phyloP scores from a whole-genome alignment of 2,888 invertebrate genomes.

The Thyatira batis region DNA sequence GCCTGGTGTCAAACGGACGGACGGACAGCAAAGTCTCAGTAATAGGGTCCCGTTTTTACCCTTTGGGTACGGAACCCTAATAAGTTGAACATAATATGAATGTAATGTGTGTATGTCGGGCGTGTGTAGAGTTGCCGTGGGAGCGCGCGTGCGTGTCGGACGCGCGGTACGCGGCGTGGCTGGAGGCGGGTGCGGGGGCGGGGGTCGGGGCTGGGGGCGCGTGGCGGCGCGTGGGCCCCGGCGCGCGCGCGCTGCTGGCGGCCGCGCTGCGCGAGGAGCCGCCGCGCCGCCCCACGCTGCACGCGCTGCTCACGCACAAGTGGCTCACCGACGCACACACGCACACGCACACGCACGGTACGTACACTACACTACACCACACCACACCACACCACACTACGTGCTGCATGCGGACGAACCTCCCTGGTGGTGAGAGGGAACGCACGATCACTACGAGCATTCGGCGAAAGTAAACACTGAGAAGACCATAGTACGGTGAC shows the following conservation, averaged over 20 bases:
- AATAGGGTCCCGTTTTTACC: no score
- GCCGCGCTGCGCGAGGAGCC: constrained; percentile 88
- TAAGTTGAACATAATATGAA: no score
- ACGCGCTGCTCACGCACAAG: constrained; percentile 87
- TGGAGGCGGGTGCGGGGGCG: no score
- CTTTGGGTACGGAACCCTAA: no score
- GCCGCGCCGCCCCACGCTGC: constrained; percentile 84
- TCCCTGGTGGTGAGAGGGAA: no score
- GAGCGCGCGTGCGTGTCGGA: constrained; percentile 89
- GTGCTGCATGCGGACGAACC: no score
- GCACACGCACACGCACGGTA: neutral
- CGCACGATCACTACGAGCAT: no score
- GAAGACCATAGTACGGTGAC: no score
- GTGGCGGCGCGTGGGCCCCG: constrained; percentile 83
- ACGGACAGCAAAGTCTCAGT: no score
- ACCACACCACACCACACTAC: no score
- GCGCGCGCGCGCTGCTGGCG: constrained; percentile 88
- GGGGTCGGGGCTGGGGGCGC: constrained; percentile 51
- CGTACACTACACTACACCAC: neutral
- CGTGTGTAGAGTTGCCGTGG: constrained; percentile 94
- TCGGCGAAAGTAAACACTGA: no score
- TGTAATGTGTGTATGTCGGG: neutral
- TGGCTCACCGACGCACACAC: constrained; percentile 50
- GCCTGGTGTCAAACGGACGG: no score
- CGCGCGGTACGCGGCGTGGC: constrained; percentile 86